Conservation (phyloP, 2,888 invertebrate species). For the Podabrus alpinus region DNA sequence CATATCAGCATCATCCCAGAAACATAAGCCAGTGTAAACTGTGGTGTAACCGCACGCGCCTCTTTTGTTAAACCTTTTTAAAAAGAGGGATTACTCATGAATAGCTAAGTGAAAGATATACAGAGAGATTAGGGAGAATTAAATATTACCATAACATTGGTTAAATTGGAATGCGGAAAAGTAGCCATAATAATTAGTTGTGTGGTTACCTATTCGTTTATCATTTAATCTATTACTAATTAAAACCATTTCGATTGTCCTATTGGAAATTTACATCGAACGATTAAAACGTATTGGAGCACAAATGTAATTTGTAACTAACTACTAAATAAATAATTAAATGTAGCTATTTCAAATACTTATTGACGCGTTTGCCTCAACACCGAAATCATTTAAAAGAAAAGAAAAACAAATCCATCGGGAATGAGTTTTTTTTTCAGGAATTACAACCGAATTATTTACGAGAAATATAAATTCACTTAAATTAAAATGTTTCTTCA, state of each 20-base stretch:
- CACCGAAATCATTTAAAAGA: too few relatives aligned
- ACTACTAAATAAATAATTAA: background rate
- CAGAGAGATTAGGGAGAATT: conserved; percentile 48
- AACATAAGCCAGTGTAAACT: conserved; percentile 42
- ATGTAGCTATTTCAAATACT: background rate
- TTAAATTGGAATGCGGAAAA: conserved; percentile 30
- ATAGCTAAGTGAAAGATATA: conserved; percentile 51
- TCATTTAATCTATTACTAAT: background rate
- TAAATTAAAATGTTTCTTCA: too few relatives aligned
- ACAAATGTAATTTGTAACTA: background rate
- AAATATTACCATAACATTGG: conserved; percentile 46
- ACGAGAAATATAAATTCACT: too few relatives aligned
- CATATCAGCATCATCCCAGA: conserved; percentile 22
- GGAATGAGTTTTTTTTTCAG: too few relatives aligned
- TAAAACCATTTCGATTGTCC: background rate
- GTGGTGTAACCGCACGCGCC: conserved; percentile 47
- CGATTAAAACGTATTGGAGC: background rate
- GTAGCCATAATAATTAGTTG: conserved; percentile 38
- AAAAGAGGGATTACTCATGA: conserved; percentile 49
- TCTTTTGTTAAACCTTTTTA: conserved; percentile 41
- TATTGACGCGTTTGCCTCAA: background rate
- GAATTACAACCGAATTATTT: too few relatives aligned
- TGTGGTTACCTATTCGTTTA: conserved; percentile 23
- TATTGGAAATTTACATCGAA: background rate
- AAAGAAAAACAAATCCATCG: too few relatives aligned